Percentiles rank a stretch among this genome's conserved stretches.
phyloP scores from a whole-genome alignment of 2,888 invertebrate genomes.

The Malthinus seriepunctatus region DNA sequence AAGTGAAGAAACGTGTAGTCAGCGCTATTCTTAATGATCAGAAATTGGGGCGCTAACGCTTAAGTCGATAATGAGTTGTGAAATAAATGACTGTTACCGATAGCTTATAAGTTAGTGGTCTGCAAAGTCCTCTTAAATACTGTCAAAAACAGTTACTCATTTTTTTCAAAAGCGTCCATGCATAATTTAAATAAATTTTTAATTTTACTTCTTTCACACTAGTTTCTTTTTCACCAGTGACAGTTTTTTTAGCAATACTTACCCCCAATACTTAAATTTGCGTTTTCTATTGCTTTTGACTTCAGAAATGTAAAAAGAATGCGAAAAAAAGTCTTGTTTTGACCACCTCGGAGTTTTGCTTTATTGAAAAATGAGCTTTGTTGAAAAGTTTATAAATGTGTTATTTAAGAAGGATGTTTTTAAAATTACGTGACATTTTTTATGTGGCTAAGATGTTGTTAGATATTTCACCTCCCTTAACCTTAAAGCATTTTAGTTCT shows the following conservation, averaged over 20 bases:
- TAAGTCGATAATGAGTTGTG: conserved; percentile 39
- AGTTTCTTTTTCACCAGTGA: no score
- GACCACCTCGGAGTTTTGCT: no score
- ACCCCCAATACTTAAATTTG: no score
- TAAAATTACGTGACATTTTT: conserved; percentile 11
- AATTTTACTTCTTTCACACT: no score
- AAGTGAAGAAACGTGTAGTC: conserved; percentile 38
- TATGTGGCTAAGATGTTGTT: conserved; percentile 16
- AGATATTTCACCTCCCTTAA: conserved; percentile 12
- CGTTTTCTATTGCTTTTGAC: no score
- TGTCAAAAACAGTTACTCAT: conserved; percentile 13
- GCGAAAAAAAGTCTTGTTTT: no score
- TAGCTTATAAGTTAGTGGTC: conserved; percentile 30
- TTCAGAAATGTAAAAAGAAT: no score
- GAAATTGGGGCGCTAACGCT: conserved; percentile 25
- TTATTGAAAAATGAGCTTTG: no score
- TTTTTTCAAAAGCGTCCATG: not conserved
- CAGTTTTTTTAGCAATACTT: no score
- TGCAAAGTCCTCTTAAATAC: conserved; percentile 23
- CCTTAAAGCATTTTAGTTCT: conserved; percentile 16
- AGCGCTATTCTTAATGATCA: conserved; percentile 42
- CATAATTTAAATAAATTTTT: not conserved
- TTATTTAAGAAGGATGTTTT: conserved; percentile 4
- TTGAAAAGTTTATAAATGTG: not conserved
- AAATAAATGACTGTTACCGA: conserved; percentile 39